phyloP scores from a whole-genome alignment of 2,113 vertebrate species.

The Entosphenus tridentatus region DNA sequence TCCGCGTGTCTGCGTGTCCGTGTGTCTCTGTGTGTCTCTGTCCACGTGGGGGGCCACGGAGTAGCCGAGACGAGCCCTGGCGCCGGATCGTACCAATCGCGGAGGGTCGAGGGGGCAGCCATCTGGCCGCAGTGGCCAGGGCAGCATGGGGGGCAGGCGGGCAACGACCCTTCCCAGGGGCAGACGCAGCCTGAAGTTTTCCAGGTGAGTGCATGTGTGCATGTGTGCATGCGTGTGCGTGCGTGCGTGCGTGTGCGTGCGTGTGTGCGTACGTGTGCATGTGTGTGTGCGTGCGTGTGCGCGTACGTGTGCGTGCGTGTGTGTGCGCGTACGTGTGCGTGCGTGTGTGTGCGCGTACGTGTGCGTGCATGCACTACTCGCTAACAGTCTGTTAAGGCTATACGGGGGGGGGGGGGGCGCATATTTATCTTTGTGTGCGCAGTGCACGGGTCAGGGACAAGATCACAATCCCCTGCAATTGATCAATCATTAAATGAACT shows the following conservation, averaged over 20 bases:
- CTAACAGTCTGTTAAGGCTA: not conserved
- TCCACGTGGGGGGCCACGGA: not conserved
- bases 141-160: slow-evolving; percentile 43
- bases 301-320: slow-evolving; percentile 15
- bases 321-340: slow-evolving; percentile 13
- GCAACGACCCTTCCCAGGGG: slow-evolving; percentile 32
- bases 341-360: slow-evolving; percentile 11
- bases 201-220: slow-evolving; percentile 20
- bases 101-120: slow-evolving; percentile 35
- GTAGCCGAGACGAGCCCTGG: slow-evolving; percentile 25
- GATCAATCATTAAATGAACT: too few relatives aligned
- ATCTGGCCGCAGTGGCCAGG: slow-evolving; percentile 74
- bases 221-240: slow-evolving; percentile 11
- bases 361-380: not conserved
- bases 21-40: rapidly evolving
- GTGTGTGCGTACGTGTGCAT: slow-evolving; percentile 18
- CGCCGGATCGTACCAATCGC: slow-evolving; percentile 33
- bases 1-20: too few relatives aligned
- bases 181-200: slow-evolving; percentile 68
- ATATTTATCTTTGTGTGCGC: too few relatives aligned
- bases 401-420: too few relatives aligned
- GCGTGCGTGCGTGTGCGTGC: slow-evolving; percentile 14
- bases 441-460: too few relatives aligned
- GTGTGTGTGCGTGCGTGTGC: slow-evolving; percentile 19
- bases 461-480: too few relatives aligned